Percentiles rank a stretch among this genome's conserved stretches.
Conservation (phyloP, 2,113 vertebrate species). For the Catharus fuscescens region DNA sequence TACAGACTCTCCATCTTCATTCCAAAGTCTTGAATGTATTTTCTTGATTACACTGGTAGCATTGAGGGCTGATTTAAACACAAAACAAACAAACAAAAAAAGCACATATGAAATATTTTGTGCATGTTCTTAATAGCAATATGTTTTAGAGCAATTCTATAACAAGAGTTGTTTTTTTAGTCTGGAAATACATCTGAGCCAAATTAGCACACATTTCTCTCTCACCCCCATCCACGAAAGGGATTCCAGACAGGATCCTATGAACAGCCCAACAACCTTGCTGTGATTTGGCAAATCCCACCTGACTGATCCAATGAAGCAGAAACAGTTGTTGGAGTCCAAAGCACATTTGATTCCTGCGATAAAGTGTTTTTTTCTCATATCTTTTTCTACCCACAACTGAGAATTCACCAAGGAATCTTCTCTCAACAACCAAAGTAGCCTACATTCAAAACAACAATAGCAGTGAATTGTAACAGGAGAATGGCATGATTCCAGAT, state of each 20-base stretch:
- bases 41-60: conserved; percentile 80
- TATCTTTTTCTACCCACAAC: conserved; percentile 52
- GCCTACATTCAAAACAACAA: conserved; percentile 11
- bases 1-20: conserved; percentile 21
- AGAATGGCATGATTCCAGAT: neutral
- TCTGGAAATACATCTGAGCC: neutral
- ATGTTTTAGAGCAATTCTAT: neutral
- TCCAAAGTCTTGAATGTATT: conserved; percentile 65
- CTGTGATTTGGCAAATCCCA: conserved; percentile 20
- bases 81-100: neutral
- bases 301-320: conserved; percentile 72
- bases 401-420: conserved; percentile 59
- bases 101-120: neutral
- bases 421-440: conserved; percentile 60
- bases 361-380: conserved; percentile 31
- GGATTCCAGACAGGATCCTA: neutral
- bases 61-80: conserved; percentile 81
- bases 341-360: conserved; percentile 6
- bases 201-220: neutral
- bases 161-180: neutral
- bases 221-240: neutral
- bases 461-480: neutral
- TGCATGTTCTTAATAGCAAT: neutral
- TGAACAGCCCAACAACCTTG: neutral
- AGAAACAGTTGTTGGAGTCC: conserved; percentile 42